Conservation (phyloP, 2,113 vertebrate genomes). For the Trinectes maculatus region DNA sequence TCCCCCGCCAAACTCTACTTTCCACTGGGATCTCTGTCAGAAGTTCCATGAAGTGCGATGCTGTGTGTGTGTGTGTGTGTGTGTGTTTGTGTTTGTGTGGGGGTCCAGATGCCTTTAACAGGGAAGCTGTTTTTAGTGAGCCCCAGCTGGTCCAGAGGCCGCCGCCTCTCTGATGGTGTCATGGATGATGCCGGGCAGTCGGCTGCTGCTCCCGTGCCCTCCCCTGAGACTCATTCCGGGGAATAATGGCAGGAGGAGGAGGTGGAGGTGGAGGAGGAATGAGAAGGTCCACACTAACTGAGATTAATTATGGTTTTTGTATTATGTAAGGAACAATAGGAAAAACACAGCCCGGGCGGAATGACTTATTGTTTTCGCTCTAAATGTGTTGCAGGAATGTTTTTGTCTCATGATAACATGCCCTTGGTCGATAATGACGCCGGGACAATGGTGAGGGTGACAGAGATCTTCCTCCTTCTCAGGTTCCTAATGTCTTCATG, state of each 20-base stretch:
- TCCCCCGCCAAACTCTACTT: background rate
- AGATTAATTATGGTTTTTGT: slow-evolving; percentile 78
- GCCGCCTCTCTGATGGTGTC: slow-evolving; percentile 51
- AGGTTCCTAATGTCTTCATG: slow-evolving; percentile 38
- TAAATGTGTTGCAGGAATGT: slow-evolving; percentile 62
- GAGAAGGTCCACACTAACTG: slow-evolving; percentile 71
- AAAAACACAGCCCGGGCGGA: slow-evolving; percentile 62
- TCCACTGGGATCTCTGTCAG: background rate
- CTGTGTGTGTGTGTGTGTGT: too few relatives aligned
- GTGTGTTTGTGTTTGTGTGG: too few relatives aligned
- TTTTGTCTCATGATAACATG: slow-evolving; percentile 47
- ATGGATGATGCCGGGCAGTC: slow-evolving; percentile 61
- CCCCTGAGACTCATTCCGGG: slow-evolving; percentile 68
- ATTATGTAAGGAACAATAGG: slow-evolving; percentile 73
- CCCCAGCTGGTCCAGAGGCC: slow-evolving; percentile 63
- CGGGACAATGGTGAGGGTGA: slow-evolving; percentile 38
- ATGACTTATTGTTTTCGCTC: slow-evolving; percentile 68
- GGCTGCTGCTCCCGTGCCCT: slow-evolving; percentile 58
- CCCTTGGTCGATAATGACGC: slow-evolving; percentile 55
- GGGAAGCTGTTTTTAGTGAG: slow-evolving; percentile 54
- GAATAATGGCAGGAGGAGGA: slow-evolving; percentile 66
- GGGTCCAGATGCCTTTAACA: slow-evolving; percentile 57
- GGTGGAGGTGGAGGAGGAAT: slow-evolving; percentile 56
- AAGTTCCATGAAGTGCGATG: slow-evolving; percentile 3
- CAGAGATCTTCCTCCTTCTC: slow-evolving; percentile 26